Base-by-base conservation (phyloP, 2,113 vertebrate species). In the Lates calcarifer region DNA sequence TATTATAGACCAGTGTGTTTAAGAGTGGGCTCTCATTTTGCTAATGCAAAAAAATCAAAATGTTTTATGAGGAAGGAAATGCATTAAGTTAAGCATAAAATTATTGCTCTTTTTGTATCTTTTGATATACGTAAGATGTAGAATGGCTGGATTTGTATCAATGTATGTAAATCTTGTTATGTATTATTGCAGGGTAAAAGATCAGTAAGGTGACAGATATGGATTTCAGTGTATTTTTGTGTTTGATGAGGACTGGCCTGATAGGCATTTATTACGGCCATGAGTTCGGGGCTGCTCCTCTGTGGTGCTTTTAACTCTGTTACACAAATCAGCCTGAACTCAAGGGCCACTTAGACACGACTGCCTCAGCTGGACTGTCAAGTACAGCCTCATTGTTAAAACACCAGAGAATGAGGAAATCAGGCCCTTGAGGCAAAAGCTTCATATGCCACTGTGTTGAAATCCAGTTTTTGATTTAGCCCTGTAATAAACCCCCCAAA, bases 321-420 rank as follows among this genome's bases (percentile, higher is more conserved):
- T 76, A 35, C 29, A 66, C 62, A 56, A 88, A 82, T 86, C 77
- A 77, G 62, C 20, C 69, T 68, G 78, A 85, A 86, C 69, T 84
- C 57, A 47, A 76, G 82, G 62, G 79, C 74, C 84, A 80, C 69
- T 91, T 79, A 79, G 87, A 83, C 83, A 76, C 28, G 75, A 67
- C 71, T 71, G 73, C 71, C 77, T 86, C 77, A 69, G 85, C 35
- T 79, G 82, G 79, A 81, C 84, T 82, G 90, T 87, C 78, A 82
- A 83, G 75, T 37, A 67, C 80, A 76, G 90, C 74, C 80, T 91
- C 87, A 91, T 91, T 89, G 87, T 84, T 81, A 88, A 93, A 92
- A 84, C 92, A 90, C 75, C 83, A 91, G 82, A 84, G 66, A 80
- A 72, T 0, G 37, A 87, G 70, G 69, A 90, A 90, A 89, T 87